Evolutionary conservation across 2,113 vertebrate species (phyloP), one percentile per base, ranked within the genome.

Genomic region (Helogale parvula): DNA sequence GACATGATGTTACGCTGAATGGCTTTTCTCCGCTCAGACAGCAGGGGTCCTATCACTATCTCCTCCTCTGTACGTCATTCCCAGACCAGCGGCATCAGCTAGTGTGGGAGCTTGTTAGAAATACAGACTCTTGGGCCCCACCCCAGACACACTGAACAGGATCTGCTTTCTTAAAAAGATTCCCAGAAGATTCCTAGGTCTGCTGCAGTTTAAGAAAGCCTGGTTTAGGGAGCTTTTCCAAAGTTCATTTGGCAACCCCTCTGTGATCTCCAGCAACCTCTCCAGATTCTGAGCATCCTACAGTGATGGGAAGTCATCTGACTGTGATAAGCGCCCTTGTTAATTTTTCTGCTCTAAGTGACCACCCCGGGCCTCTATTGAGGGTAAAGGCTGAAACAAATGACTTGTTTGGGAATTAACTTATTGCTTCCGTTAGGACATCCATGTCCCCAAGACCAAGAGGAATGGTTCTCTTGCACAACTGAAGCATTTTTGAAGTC

Each of bases 1-100:
- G 99, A 99, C 99, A 98, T 3, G 27, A 23, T 71, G 98, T 98
- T 99, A 98, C 99, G 99, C 99, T 99, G 98, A 99, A 98, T 96
- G 88, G 98, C 98, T 98, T 97, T 98, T 98, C 74, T 77, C 52
- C 54, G 98, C 99, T 99, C 98, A 98, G 98, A 98, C 23, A 82
- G 50, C 2, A 16, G 17, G 23, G 17, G 23, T 57, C 35, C 8
- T 25, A 50, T n/a, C 66, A 68, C 45, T 21, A 0, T 45, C 35
- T 57, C 6, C 7, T 74, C 29, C 16, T 47, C 16, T 50, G 2
- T 57, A 9, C 0, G 0, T 69, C n/a, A 4, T 77, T 25, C 57
- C 35, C 8, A 52, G 54, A n/a, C 1, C 29, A 63, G 29, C 0
- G 0, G 6, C 50, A 25, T 77, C 47, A 52, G 19, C 54, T 54